phyloP scores from a whole-genome alignment of 2,113 vertebrate genomes.

The Bostrychus sinensis region DNA sequence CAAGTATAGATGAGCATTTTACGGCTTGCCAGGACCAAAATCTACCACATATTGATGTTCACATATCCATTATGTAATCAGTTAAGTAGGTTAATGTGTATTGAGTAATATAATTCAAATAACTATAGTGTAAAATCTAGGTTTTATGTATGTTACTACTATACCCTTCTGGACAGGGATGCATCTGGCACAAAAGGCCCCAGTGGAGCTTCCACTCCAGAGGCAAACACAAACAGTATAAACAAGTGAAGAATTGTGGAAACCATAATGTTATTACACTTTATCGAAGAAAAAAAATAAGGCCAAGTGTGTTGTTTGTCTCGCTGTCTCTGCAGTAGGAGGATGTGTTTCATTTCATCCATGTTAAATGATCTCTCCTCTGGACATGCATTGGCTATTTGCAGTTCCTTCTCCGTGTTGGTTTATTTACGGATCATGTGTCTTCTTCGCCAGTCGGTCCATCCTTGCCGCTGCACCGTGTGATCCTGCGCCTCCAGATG shows the following conservation, averaged over 20 bases:
- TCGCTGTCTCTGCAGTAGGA: neutral
- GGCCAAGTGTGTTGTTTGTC: constrained; percentile 21
- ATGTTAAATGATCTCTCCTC: constrained; percentile 35
- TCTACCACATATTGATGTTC: neutral
- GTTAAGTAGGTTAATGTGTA: neutral
- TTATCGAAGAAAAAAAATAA: neutral
- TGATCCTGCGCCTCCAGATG: constrained; percentile 57
- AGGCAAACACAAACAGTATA: neutral
- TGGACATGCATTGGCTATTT: constrained; percentile 27
- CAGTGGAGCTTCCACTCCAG: neutral
- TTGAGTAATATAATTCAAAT: neutral
- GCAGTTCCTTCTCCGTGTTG: neutral
- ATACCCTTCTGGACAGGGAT: constrained; percentile 13
- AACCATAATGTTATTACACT: constrained; percentile 16
- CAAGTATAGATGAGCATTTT: too few relatives aligned
- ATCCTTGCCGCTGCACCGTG: constrained; percentile 27
- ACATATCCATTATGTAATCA: neutral
- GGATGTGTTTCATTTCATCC: constrained; percentile 35
- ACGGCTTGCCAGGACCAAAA: too few relatives aligned
- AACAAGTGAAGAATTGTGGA: neutral
- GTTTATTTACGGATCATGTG: constrained; percentile 43
- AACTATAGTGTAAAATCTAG: neutral
- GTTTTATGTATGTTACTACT: neutral
- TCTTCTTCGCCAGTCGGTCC: constrained; percentile 13
- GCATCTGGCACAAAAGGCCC: constrained; percentile 31